phyloP scores from a whole-genome alignment of 2,113 vertebrate species.

The Stigmatopora nigra region DNA sequence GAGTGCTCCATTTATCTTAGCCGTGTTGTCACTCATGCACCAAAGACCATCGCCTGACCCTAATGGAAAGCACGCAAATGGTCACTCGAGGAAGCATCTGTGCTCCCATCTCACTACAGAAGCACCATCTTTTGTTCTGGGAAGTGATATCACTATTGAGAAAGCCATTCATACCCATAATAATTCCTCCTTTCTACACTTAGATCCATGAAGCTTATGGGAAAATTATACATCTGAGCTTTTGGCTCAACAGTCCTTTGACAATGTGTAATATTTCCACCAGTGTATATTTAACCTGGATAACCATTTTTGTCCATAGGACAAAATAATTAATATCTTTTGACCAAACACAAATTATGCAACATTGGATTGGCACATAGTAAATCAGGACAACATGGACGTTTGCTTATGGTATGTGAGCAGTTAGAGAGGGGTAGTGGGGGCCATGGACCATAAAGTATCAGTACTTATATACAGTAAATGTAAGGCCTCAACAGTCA shows the following conservation, averaged over 20 bases:
- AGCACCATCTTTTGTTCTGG: slow-evolving; percentile 68
- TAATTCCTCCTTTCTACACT: slow-evolving; percentile 69
- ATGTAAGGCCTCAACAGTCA: slow-evolving; percentile 46
- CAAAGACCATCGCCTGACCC: slow-evolving; percentile 75
- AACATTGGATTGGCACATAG: slow-evolving; percentile 47
- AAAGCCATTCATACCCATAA: slow-evolving; percentile 65
- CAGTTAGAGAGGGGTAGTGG: slow-evolving; percentile 31
- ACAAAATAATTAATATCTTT: slow-evolving; percentile 56
- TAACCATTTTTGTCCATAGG: slow-evolving; percentile 40
- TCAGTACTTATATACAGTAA: slow-evolving; percentile 31
- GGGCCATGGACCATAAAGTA: slow-evolving; percentile 32
- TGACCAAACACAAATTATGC: slow-evolving; percentile 59
- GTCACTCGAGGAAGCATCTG: slow-evolving; percentile 75
- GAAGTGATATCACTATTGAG: slow-evolving; percentile 71
- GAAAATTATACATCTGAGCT: slow-evolving; percentile 72
- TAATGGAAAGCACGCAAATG: slow-evolving; percentile 75
- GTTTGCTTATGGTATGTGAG: slow-evolving; percentile 24
- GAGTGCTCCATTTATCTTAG: slow-evolving; percentile 84
- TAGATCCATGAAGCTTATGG: slow-evolving; percentile 69
- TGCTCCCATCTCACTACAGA: slow-evolving; percentile 58
- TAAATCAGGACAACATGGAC: slow-evolving; percentile 54
- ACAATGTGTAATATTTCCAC: slow-evolving; percentile 68
- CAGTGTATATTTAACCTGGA: slow-evolving; percentile 60
- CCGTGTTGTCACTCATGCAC: slow-evolving; percentile 73
- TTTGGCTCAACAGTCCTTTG: slow-evolving; percentile 64